These are phyloP conservation scores for Hippocampus barbouri DNA, from an alignment of 2,113 vertebrate genomes.

Conservation along the genomic window DNA sequence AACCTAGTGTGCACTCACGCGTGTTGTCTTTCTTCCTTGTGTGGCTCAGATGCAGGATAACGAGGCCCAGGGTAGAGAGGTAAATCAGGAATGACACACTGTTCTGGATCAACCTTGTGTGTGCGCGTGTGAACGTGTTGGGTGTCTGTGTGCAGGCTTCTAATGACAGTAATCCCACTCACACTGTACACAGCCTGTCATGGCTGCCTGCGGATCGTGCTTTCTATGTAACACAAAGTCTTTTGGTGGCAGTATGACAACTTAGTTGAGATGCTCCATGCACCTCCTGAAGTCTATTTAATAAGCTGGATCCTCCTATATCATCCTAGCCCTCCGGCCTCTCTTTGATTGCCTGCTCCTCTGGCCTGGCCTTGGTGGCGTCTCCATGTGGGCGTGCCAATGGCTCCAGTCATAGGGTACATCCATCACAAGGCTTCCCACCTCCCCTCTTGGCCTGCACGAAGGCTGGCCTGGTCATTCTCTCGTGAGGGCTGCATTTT, in stretches of 20 bases:
- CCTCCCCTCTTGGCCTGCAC: conserved; percentile 17
- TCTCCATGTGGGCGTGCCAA: conserved; percentile 55
- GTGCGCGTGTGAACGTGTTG: conserved; percentile 31
- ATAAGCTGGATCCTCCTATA: conserved; percentile 68
- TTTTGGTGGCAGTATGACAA: conserved; percentile 63
- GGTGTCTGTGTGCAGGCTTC: conserved; percentile 34
- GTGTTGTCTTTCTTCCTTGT: conserved; percentile 44
- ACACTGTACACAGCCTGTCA: conserved; percentile 58
- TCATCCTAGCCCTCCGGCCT: conserved; percentile 53
- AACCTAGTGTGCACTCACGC: background rate
- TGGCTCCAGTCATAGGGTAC: conserved; percentile 49
- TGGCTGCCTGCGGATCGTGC: conserved; percentile 45
- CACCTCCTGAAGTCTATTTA: conserved; percentile 68
- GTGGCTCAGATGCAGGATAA: conserved; percentile 47
- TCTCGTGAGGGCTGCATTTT: conserved; percentile 49
- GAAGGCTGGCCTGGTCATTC: conserved; percentile 39
- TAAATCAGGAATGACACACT: conserved; percentile 55
- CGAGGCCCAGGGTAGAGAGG: conserved; percentile 42
- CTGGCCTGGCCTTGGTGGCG: conserved; percentile 57
- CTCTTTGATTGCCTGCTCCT: conserved; percentile 60
- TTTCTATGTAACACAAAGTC: conserved; percentile 40
- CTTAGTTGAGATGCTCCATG: conserved; percentile 61
- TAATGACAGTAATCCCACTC: conserved; percentile 61
- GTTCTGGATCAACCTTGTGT: conserved; percentile 49
- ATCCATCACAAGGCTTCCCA: conserved; percentile 59